Conservation (phyloP, 1,140 invertebrate genomes). For the Meloidogyne exigua region DNA sequence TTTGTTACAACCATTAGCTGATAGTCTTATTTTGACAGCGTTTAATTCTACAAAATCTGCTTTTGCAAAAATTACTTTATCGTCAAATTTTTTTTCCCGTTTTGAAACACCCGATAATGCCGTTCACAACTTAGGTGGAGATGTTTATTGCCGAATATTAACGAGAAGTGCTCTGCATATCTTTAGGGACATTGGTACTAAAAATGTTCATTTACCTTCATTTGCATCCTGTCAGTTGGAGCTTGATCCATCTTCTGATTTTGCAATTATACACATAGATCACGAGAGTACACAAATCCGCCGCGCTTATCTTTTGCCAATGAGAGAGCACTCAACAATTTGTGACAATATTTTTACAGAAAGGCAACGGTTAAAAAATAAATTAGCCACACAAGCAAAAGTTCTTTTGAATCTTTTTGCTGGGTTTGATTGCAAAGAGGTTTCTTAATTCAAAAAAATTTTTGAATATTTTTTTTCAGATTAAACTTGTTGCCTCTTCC, state of each 20-base stretch:
- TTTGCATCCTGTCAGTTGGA: conserved; percentile 19
- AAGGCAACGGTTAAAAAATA: conserved; percentile 18
- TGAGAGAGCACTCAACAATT: conserved; percentile 23
- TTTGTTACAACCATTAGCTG: conserved; percentile 9
- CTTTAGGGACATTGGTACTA: conserved; percentile 10
- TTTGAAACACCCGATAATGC: conserved; percentile 12
- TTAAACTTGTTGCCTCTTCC: conserved; percentile 14
- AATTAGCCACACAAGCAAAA: conserved; percentile 23
- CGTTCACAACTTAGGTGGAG: background rate
- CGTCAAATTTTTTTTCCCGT: conserved; percentile 12
- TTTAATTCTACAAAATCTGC: conserved; percentile 21
- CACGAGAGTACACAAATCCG: background rate
- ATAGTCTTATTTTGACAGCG: conserved; percentile 22
- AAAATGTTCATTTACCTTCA: conserved; percentile 3
- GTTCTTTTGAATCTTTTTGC: conserved; percentile 1
- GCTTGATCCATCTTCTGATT: conserved; percentile 17
- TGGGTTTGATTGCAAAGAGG: conserved; percentile 17
- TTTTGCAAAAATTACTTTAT: conserved; percentile 18
- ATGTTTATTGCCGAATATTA: conserved; percentile 24
- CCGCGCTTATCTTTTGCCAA: conserved; percentile 7
- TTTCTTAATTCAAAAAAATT: background rate
- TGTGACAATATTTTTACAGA: conserved; percentile 29
- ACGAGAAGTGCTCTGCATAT: conserved; percentile 20
- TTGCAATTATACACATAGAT: conserved; percentile 15
- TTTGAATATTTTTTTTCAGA: conserved; percentile 10